Evolutionary conservation across 2,797 vertebrate species (phyloP), one percentile per base, ranked within the genome.

Genomic region (Spheniscus humboldti): DNA sequence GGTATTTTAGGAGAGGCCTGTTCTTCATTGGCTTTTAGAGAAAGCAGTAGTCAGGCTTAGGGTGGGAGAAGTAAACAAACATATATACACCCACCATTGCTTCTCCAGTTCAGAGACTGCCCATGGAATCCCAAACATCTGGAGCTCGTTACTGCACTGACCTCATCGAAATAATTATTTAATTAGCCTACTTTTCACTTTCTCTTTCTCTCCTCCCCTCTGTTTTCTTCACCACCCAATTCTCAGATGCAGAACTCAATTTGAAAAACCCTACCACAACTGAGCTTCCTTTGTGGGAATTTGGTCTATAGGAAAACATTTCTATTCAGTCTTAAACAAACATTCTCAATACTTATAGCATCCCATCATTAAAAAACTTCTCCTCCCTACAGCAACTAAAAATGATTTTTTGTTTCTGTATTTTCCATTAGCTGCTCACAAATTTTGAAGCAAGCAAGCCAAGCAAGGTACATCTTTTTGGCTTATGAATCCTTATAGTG

Each of bases 131-230:
- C 75, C 69, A 85, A 45, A 63, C 93, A 93, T 96, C 95, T 97
- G 96, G 83, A 95, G 35, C 18, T 77, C 8, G 25, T 96, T 91
- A 92, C 20, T 3, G 3, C 4, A 7, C 30, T 96, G 56, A 30
- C 56, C 28, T 93, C 83, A 77, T 11, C 82, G 50, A 85, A 93
- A 77, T 88, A 92, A 94, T 94, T 90, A 77, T 64, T 94, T 95
- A 95, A 96, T 96, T 96, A 91, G 15, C 35, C 86, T 90, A 55
- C 22, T 93, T 96, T 94, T 77, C 84, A 93, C 91, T 94, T 95
- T 97, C 75, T 87, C 22, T 84, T 88, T 90, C 75, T 81, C 48
- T 92, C 13, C 39, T 88, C 74, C 37, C 52, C 79, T 87, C 52
- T 86, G 4, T 83, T 89, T 87, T 79, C 56, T 69, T 86, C 30